phyloP scores from a whole-genome alignment of 1,140 invertebrate species.

The Bombus vancouverensis region DNA sequence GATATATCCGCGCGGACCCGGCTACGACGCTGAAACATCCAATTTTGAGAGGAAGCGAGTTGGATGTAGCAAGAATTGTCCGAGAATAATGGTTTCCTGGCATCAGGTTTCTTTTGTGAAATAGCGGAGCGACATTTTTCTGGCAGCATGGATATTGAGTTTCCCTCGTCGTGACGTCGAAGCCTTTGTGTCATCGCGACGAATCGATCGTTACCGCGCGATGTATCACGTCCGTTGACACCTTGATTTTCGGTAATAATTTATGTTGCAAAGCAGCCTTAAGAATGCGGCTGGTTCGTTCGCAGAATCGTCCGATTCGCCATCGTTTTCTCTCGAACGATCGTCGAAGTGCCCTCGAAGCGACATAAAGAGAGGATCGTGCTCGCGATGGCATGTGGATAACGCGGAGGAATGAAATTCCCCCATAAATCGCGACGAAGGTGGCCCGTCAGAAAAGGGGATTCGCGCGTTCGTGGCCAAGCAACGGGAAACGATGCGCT shows the following conservation, averaged over 20 bases:
- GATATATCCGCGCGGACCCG: slow-evolving; percentile 45
- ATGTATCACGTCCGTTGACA: slow-evolving; percentile 47
- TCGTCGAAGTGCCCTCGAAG: neutral
- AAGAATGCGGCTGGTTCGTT: neutral
- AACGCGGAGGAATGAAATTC: slow-evolving; percentile 51
- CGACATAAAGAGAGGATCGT: neutral
- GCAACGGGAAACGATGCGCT: slow-evolving; percentile 24
- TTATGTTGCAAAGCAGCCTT: slow-evolving; percentile 4
- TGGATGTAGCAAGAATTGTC: slow-evolving; percentile 50
- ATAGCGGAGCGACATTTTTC: slow-evolving; percentile 62
- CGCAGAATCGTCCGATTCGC: neutral
- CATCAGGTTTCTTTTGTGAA: slow-evolving; percentile 61
- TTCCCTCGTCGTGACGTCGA: slow-evolving; percentile 3
- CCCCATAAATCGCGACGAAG: slow-evolving; percentile 57
- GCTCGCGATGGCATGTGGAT: slow-evolving; percentile 14
- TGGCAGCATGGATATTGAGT: slow-evolving; percentile 48
- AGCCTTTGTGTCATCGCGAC: slow-evolving; percentile 34
- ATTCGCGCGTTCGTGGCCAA: slow-evolving; percentile 53
- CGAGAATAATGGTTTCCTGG: slow-evolving; percentile 53
- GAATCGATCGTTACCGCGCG: slow-evolving; percentile 49
- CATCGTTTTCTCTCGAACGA: neutral
- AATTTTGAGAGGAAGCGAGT: slow-evolving; percentile 48
- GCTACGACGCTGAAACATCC: slow-evolving; percentile 38
- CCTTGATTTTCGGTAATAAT: slow-evolving; percentile 46
- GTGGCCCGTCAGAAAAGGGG: slow-evolving; percentile 6